Conservation (phyloP, 1,140 invertebrate species). For the Eciton burchellii region DNA sequence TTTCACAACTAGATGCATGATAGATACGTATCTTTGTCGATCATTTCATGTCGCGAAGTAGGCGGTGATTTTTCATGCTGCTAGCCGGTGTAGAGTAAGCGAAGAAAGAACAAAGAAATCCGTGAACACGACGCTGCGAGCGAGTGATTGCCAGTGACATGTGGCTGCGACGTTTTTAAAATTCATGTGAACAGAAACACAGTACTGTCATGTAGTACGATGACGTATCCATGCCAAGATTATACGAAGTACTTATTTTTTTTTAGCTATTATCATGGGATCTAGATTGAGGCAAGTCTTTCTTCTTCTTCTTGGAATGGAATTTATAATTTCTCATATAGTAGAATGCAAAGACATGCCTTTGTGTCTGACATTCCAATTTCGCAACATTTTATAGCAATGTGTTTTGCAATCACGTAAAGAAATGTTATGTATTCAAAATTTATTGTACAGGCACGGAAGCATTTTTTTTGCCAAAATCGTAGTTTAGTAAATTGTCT, state of each 20-base stretch:
- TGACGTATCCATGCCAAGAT: conserved; percentile 72
- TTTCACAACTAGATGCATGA: neutral
- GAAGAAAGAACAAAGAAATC: neutral
- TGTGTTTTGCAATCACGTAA: neutral
- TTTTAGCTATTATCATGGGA: conserved; percentile 80
- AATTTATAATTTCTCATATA: neutral
- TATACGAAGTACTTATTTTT: conserved; percentile 69
- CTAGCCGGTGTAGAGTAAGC: neutral
- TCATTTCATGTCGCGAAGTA: neutral
- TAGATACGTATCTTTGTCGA: neutral
- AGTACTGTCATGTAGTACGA: conserved; percentile 70
- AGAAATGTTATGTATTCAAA: neutral
- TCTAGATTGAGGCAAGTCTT: conserved; percentile 82
- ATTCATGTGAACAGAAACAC: conserved; percentile 61
- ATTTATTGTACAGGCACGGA: too few species aligned
- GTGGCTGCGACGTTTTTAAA: conserved; percentile 24
- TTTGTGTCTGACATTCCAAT: neutral
- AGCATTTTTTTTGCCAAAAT: too few species aligned
- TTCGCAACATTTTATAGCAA: neutral
- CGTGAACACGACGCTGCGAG: neutral
- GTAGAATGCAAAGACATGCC: neutral
- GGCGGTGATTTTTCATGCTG: neutral
- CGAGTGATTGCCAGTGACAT: conserved; percentile 1
- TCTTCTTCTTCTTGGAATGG: conserved; percentile 11
- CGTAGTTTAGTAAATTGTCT: too few species aligned